Percentiles rank a stretch among this genome's conserved stretches.
Evolutionary conservation across 1,140 invertebrate species (phyloP).

Genomic region (Solenopsis invicta): DNA sequence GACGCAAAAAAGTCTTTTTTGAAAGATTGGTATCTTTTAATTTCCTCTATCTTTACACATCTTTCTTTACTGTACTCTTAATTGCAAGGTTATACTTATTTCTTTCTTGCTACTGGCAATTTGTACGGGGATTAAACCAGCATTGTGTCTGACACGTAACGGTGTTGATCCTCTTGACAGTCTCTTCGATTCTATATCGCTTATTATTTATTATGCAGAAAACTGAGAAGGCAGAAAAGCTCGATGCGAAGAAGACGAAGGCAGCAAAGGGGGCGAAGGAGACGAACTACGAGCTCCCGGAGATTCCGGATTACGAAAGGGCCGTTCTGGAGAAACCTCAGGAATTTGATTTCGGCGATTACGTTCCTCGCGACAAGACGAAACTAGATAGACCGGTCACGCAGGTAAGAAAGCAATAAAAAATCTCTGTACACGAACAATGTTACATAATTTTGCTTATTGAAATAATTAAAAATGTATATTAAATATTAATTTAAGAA

Average conservation of each 20-base stretch:
- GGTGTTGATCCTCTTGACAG: not conserved
- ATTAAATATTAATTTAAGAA: constrained; percentile 19
- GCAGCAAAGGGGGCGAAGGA: constrained; percentile 85
- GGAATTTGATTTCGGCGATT: constrained; percentile 84
- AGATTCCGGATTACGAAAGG: constrained; percentile 91
- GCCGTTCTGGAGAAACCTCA: constrained; percentile 89
- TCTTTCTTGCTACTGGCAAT: not conserved
- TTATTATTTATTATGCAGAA: constrained; percentile 75
- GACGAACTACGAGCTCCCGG: constrained; percentile 90
- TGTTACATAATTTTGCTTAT: not conserved
- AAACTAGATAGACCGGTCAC: constrained; percentile 83
- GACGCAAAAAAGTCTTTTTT: not conserved
- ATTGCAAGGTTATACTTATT: not conserved
- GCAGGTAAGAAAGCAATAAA: constrained; percentile 77
- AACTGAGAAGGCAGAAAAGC: constrained; percentile 83
- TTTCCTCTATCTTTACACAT: not conserved
- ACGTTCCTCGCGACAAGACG: constrained; percentile 82
- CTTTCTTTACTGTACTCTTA: constrained; percentile 3
- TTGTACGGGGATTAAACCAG: constrained; percentile 3
- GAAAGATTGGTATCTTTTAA: not conserved
- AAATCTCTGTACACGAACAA: not conserved
- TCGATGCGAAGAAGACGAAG: constrained; percentile 83
- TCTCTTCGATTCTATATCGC: not conserved
- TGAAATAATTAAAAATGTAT: not conserved
- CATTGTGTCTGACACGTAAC: not conserved